phyloP scores from a whole-genome alignment of 2,113 vertebrate species.

The Bothrops jararaca region DNA sequence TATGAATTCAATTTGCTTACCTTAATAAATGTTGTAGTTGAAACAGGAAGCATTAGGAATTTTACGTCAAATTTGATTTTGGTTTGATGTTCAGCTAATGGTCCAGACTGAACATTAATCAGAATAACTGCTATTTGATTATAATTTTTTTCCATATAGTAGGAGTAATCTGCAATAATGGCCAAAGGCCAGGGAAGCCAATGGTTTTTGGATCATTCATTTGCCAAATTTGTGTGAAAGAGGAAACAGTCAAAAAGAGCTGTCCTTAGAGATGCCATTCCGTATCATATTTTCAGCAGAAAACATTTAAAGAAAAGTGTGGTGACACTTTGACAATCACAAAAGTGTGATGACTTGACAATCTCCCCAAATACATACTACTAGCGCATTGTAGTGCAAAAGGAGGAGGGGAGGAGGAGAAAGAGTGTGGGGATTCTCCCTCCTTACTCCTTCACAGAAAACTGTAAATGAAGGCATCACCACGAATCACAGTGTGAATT shows the following conservation, averaged over 20 bases:
- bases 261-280: background rate
- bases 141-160: background rate
- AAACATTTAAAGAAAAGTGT: background rate
- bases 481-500: background rate
- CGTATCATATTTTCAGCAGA: background rate
- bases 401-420: background rate
- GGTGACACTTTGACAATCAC: too few relatives aligned
- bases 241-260: background rate
- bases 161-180: background rate
- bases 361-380: background rate
- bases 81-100: background rate
- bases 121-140: background rate
- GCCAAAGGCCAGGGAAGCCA: background rate
- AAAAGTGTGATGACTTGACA: background rate
- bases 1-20: background rate
- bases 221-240: background rate
- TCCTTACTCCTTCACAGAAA: background rate
- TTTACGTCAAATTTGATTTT: background rate
- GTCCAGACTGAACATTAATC: constrained; percentile 2
- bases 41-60: background rate
- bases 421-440: background rate
- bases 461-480: background rate
- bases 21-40: background rate
- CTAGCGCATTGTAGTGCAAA: background rate
- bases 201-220: background rate